Percentiles rank a stretch among this genome's conserved stretches.
These are phyloP conservation scores for Chrysochloris asiatica DNA, from an alignment of 2,113 vertebrate genomes.

Conservation along the genomic window DNA sequence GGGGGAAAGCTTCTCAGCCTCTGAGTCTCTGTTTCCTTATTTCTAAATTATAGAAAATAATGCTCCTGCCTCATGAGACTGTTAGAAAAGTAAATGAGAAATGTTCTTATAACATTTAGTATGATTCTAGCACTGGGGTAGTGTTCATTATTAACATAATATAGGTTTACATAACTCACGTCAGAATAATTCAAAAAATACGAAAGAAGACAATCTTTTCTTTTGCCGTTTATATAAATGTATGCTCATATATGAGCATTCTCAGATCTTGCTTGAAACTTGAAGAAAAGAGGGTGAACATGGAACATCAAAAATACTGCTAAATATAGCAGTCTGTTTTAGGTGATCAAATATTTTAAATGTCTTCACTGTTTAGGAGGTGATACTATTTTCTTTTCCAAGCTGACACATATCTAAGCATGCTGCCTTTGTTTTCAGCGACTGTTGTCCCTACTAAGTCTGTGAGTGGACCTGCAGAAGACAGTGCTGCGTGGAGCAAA, in stretches of 20 bases:
- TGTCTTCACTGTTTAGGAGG: slow-evolving; percentile 42
- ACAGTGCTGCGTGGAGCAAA: slow-evolving; percentile 78
- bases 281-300: not conserved
- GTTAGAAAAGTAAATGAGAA: not conserved
- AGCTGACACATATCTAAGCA: not conserved
- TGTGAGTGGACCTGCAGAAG: slow-evolving; percentile 83
- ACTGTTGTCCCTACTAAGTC: slow-evolving; percentile 82
- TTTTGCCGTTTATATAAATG: not conserved
- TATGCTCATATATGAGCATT: not conserved
- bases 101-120: not conserved
- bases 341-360: not conserved
- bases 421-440: slow-evolving; percentile 81
- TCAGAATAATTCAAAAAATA: not conserved
- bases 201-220: not conserved
- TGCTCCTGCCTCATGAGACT: not conserved
- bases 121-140: not conserved
- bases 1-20: not conserved
- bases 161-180: not conserved
- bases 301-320: not conserved
- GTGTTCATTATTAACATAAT: slow-evolving; percentile 3
- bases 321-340: not conserved
- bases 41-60: slow-evolving; percentile 43
- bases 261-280: slow-evolving; percentile 11
- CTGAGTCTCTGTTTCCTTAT: not conserved
- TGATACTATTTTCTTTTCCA: slow-evolving; percentile 42